These are phyloP conservation scores for Phataginus tetradactyla DNA, from an alignment of 2,797 vertebrate species.

Conservation along the genomic window DNA sequence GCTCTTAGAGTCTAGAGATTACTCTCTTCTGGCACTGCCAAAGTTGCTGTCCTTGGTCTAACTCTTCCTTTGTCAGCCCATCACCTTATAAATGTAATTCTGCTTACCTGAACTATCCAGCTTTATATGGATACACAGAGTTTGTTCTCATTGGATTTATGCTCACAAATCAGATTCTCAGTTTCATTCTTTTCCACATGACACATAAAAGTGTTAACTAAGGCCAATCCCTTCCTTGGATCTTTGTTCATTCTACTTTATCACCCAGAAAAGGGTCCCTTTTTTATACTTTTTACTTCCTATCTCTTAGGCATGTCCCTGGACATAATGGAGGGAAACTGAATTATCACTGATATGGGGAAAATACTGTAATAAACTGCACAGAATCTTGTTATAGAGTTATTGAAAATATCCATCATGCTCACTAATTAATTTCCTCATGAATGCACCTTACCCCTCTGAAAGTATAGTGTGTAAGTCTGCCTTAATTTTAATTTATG, in stretches of 20 bases:
- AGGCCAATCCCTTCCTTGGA: conserved; percentile 4
- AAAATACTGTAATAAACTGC: neutral
- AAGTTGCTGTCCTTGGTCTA: neutral
- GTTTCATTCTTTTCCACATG: neutral
- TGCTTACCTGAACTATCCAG: neutral
- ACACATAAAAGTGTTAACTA: conserved; percentile 34
- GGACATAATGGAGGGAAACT: neutral
- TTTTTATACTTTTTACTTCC: neutral
- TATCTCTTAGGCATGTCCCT: neutral
- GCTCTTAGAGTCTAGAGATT: neutral
- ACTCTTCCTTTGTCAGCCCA: neutral
- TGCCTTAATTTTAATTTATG: conserved; percentile 5
- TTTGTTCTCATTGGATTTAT: neutral
- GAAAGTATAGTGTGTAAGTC: neutral
- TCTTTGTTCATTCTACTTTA: neutral
- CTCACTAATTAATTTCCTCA: neutral
- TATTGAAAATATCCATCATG: conserved; percentile 23
- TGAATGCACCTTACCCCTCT: neutral
- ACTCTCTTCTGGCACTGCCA: neutral
- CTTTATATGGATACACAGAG: neutral
- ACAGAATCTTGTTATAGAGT: neutral
- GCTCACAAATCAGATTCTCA: neutral
- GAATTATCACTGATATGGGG: neutral
- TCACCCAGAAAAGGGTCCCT: neutral
- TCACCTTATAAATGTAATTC: neutral